These are phyloP conservation scores for Drosophila paucipuncta DNA, from an alignment of 2,888 invertebrate species.

Conservation along the genomic window DNA sequence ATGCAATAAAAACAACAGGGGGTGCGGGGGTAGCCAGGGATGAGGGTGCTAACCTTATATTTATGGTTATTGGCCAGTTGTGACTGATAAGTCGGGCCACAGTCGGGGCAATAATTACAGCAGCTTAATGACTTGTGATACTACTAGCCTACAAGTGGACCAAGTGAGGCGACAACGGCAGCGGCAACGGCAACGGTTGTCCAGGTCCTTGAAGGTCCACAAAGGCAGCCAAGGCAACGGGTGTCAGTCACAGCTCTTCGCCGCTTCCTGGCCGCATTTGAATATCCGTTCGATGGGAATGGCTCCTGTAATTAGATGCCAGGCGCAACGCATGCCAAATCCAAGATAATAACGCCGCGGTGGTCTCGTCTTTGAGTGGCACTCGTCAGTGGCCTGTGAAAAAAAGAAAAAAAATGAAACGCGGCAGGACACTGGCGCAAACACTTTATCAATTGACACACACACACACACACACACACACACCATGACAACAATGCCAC, in stretches of 20 bases:
- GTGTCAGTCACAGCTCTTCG: slow-evolving; percentile 70
- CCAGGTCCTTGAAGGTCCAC: slow-evolving; percentile 44
- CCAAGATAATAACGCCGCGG: slow-evolving; percentile 78
- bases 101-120: slow-evolving; percentile 63
- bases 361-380: slow-evolving; percentile 67
- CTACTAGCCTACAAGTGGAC: slow-evolving; percentile 15
- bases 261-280: slow-evolving; percentile 49
- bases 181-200: slow-evolving; percentile 41
- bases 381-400: slow-evolving; percentile 76
- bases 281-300: slow-evolving; percentile 51
- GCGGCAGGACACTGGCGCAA: slow-evolving; percentile 71
- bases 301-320: slow-evolving; percentile 76
- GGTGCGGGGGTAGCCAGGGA: slow-evolving; percentile 21
- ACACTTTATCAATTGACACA: slow-evolving; percentile 74
- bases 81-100: slow-evolving; percentile 49
- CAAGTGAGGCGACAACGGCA: slow-evolving; percentile 17
- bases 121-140: slow-evolving; percentile 78
- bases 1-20: slow-evolving; percentile 69
- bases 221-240: slow-evolving; percentile 60
- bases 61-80: slow-evolving; percentile 73
- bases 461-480: slow-evolving; percentile 54
- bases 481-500: slow-evolving; percentile 67
- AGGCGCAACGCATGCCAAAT: slow-evolving; percentile 70
- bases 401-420: slow-evolving; percentile 44
- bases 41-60: slow-evolving; percentile 35